Base-by-base conservation (phyloP, 2,888 invertebrate genomes). In the Baccha elongata region DNA sequence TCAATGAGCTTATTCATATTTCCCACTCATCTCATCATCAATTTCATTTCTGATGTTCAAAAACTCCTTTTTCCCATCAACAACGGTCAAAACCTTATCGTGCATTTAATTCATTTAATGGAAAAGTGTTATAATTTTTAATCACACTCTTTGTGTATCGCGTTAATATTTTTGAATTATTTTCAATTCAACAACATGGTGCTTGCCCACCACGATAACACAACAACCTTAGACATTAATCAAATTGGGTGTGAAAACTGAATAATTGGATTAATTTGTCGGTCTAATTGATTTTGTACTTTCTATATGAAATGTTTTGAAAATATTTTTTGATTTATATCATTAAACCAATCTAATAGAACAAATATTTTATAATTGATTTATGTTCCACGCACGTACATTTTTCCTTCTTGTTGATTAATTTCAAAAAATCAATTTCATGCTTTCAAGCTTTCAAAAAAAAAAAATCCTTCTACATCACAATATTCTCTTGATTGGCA, bases 181-280 rank as follows among this genome's bases (percentile, higher is more conserved):
- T 44, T 44, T 60, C 60, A 60, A 60, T 60, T 32, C 44, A n/a
- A 29, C 11, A 11, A 11, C 13, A 26, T 21, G 13, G 23, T 11
- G 23, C 50, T n/a, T 37, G 23, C 26, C 23, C 46, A 21, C n/a
- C 13, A 5, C 13, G 3, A 15, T 8, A 11, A 15, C 1, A 15
- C 11, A 29, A 44, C 42, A 60, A 44, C 17, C 60, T 53, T 53
- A n/a, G 52, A 40, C 50, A 60, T 65, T 48, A 67, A 74, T 50
- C 67, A 74, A 67, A 74, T 74, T 74, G 67, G 58, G 74, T 74
- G 65, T 74, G 67, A 74, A 74, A 67, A 67, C 50, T 65, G 40
- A 67, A 29, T 67, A 74, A 74, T 67, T 67, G 73, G 42, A 52
- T 60, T 67, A 60, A 60, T 74, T 74, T 74, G 48, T 67, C 74